phyloP scores from a whole-genome alignment of 2,113 vertebrate genomes.

The Girardinichthys multiradiatus region DNA sequence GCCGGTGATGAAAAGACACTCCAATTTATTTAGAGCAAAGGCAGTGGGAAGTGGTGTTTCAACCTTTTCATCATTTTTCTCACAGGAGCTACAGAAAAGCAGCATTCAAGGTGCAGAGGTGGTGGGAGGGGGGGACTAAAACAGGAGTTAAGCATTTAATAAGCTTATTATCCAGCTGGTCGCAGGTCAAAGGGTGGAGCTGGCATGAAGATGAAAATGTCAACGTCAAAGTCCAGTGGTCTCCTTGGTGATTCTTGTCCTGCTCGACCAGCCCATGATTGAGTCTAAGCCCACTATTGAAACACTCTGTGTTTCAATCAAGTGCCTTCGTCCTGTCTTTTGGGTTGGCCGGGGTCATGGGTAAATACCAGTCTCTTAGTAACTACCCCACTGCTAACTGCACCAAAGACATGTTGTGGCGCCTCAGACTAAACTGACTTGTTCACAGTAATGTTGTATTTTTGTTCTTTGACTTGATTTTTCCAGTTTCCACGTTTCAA shows the following conservation, averaged over 20 bases:
- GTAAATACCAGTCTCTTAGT: slow-evolving; percentile 51
- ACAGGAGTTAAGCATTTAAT: slow-evolving; percentile 72
- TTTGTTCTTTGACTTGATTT: neutral
- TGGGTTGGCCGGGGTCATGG: slow-evolving; percentile 71
- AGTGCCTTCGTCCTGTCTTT: slow-evolving; percentile 44
- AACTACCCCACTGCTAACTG: slow-evolving; percentile 16
- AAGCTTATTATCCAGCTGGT: slow-evolving; percentile 72
- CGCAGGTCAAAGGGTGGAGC: slow-evolving; percentile 52
- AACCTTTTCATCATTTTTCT: slow-evolving; percentile 71
- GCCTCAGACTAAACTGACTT: slow-evolving; percentile 9
- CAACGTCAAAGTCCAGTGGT: slow-evolving; percentile 54
- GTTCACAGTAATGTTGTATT: neutral
- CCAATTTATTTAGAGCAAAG: slow-evolving; percentile 74
- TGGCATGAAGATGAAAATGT: slow-evolving; percentile 51
- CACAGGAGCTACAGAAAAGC: slow-evolving; percentile 61
- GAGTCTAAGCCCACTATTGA: slow-evolving; percentile 9
- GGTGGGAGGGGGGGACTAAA: slow-evolving; percentile 57
- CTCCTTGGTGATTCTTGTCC: slow-evolving; percentile 58
- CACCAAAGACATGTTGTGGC: slow-evolving; percentile 5
- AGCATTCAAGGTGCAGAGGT: slow-evolving; percentile 61
- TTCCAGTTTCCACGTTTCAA: neutral
- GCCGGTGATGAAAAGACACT: slow-evolving; percentile 51
- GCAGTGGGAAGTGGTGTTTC: slow-evolving; percentile 64
- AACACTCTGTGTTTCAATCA: slow-evolving; percentile 45
- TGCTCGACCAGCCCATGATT: slow-evolving; percentile 22